phyloP scores from a whole-genome alignment of 1,140 invertebrate species.

The Drosophila lini region DNA sequence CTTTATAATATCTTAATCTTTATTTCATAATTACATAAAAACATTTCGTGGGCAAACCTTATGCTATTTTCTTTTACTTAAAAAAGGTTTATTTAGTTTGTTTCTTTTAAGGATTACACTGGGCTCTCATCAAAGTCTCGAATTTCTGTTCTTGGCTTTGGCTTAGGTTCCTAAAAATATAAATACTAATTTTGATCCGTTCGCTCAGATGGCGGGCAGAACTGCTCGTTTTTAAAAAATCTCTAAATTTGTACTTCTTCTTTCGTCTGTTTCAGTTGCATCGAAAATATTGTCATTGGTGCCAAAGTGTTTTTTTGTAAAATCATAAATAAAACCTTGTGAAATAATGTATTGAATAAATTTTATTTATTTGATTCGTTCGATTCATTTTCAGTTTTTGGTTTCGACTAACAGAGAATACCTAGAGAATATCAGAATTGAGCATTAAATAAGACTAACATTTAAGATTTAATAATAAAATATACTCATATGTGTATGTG shows the following conservation, averaged over 20 bases:
- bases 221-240: constrained; percentile 51
- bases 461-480: constrained; percentile 39
- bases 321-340: constrained; percentile 21
- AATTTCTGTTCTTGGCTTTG: constrained; percentile 23
- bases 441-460: constrained; percentile 51
- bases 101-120: constrained; percentile 42
- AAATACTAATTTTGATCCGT: constrained; percentile 74
- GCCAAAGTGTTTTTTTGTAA: constrained; percentile 41
- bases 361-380: constrained; percentile 58
- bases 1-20: constrained; percentile 44
- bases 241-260: constrained; percentile 78
- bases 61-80: constrained; percentile 24
- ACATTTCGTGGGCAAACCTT: constrained; percentile 56
- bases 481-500: constrained; percentile 27
- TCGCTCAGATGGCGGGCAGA: constrained; percentile 57
- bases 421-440: constrained; percentile 13
- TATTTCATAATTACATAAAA: constrained; percentile 68
- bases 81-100: constrained; percentile 9
- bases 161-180: constrained; percentile 15
- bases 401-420: constrained; percentile 51
- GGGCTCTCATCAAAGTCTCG: constrained; percentile 35
- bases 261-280: constrained; percentile 60
- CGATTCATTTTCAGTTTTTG: constrained; percentile 28
- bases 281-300: constrained; percentile 80
- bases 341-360: constrained; percentile 38